phyloP scores from a whole-genome alignment of 2,113 vertebrate species.

The Siphamia tubifer region DNA sequence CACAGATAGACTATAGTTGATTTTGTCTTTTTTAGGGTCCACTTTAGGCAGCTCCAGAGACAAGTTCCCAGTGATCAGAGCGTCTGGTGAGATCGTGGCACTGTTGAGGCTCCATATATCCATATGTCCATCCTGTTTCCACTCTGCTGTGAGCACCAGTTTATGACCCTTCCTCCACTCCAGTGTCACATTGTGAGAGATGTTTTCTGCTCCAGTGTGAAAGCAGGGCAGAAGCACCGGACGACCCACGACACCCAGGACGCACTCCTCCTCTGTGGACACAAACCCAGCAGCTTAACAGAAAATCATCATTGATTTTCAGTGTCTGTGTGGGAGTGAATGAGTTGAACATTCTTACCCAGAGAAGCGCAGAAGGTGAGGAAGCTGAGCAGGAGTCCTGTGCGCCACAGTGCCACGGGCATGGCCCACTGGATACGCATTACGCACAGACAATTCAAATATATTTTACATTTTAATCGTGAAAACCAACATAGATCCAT shows the following conservation, averaged over 20 bases:
- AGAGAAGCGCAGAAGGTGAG: constrained; percentile 10
- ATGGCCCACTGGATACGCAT: neutral
- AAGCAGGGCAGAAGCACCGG: constrained; percentile 60
- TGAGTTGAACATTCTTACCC: constrained; percentile 53
- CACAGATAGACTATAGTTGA: constrained; percentile 48
- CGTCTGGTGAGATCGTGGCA: constrained; percentile 21
- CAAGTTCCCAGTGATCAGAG: constrained; percentile 49
- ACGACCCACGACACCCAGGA: constrained; percentile 45
- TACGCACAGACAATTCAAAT: neutral
- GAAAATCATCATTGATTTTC: neutral
- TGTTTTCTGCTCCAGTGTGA: neutral
- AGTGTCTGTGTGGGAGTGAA: fast-evolving
- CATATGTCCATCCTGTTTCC: constrained; percentile 3
- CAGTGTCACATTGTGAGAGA: constrained; percentile 37
- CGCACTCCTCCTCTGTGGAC: constrained; percentile 47
- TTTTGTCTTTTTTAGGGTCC: neutral
- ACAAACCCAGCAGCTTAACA: neutral
- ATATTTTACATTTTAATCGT: neutral
- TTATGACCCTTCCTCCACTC: constrained; percentile 60
- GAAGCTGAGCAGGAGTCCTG: constrained; percentile 45
- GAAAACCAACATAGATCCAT: neutral
- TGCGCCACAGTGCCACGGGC: constrained; percentile 37
- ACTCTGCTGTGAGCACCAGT: constrained; percentile 46
- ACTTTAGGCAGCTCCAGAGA: constrained; percentile 52
- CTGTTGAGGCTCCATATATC: constrained; percentile 10